phyloP scores from a whole-genome alignment of 2,888 invertebrate genomes.

The Germaria angustata region DNA sequence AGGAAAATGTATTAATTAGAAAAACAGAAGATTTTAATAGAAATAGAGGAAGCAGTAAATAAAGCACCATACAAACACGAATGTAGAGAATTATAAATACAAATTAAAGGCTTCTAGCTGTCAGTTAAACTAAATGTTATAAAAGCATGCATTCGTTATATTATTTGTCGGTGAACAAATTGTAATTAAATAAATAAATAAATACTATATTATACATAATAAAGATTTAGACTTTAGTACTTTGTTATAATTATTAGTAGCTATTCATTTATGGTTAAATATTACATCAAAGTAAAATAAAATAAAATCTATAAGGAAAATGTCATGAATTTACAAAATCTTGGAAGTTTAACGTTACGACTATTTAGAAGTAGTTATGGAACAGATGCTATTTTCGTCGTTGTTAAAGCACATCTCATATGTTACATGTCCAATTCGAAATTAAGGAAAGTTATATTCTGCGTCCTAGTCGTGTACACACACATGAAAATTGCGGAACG shows the following conservation, averaged over 20 bases:
- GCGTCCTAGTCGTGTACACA: too few species aligned
- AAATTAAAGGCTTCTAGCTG: not conserved
- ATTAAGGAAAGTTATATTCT: too few species aligned
- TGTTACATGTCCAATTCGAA: not conserved
- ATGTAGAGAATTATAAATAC: not conserved
- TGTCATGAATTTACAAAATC: constrained; percentile 23
- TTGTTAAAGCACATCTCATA: not conserved
- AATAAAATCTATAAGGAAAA: constrained; percentile 16
- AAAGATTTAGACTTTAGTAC: not conserved
- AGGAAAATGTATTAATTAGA: constrained; percentile 16
- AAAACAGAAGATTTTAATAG: not conserved
- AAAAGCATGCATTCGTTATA: constrained; percentile 32
- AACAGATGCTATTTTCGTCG: not conserved
- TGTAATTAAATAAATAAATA: constrained; percentile 1
- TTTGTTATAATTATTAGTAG: not conserved
- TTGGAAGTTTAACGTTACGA: not conserved
- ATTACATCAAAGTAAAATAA: not conserved
- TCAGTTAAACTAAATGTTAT: constrained; percentile 39
- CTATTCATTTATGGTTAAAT: too few species aligned
- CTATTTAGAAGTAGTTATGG: not conserved
- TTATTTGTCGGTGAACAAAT: constrained; percentile 7
- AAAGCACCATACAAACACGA: constrained; percentile 18
- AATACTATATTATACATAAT: not conserved
- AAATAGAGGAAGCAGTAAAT: constrained; percentile 9
- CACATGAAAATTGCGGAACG: too few species aligned